Evolutionary conservation across 2,113 vertebrate species (phyloP), one percentile per base, ranked within the genome.

Genomic region (Notarius lentiginosus): DNA sequence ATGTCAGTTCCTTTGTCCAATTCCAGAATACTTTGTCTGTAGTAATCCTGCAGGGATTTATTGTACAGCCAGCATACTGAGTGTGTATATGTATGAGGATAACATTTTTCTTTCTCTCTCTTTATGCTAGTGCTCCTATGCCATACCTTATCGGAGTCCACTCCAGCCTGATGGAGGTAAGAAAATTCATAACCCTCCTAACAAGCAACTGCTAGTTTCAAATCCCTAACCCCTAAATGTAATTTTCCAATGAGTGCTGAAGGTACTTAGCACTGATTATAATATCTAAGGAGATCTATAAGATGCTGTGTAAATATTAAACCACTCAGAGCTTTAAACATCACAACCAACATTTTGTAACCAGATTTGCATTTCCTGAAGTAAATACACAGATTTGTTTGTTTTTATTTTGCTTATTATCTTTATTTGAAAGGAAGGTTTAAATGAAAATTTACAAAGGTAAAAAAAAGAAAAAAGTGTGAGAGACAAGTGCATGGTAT

Each of bases 121-220:
- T 61, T 61, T 84, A 72, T 87, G 7, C 27, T 88, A 90, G 90
- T 20, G 90, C 90, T 76, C 90, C 90, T 68, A 90, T 90, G 90
- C 90, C 90, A 2, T 90, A 88, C 84, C 88, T 90, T 63, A 88
- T 90, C 24, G 90, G 90, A 58, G 86, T 90, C 0, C 90, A 90
- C 30, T 84, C 90, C 53, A 89, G 90, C 76, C 82, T 90, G 27
- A 90, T 90, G 82, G 90, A 90, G 88, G 90, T 90, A 84, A 90
- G 77, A 72, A 24, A n/a, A 41, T 51, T 81, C 41, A 2, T 17
- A 24, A 58, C 49, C 7, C 12, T 7, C n/a, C 11, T 14, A 41
- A 7, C 14, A 76, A 72, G 5, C 51, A 68, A 4, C 30, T 22
- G 27, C 56, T 34, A 41, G 15, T 55, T 82, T 24, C 41, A 24